phyloP scores from a whole-genome alignment of 2,797 vertebrate genomes.

The Hipposideros larvatus region DNA sequence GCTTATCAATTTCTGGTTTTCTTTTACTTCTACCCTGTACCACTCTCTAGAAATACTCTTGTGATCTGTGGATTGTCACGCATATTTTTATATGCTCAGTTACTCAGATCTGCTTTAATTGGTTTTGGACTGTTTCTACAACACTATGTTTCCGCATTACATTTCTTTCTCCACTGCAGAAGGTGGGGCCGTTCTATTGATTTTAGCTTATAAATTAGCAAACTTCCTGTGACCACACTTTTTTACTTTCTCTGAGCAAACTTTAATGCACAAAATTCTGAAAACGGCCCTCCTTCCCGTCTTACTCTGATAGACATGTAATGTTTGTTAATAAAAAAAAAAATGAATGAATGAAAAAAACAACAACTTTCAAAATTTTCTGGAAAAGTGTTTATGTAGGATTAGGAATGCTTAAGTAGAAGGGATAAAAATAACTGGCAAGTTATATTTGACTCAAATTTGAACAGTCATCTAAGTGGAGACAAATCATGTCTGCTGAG shows the following conservation, averaged over 20 bases:
- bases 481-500: not conserved
- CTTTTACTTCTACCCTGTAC: constrained; percentile 3
- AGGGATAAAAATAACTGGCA: constrained; percentile 29
- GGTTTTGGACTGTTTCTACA: constrained; percentile 28
- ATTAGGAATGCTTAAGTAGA: not conserved
- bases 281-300: not conserved
- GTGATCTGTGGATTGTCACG: not conserved
- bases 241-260: not conserved
- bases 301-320: not conserved
- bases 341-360: not conserved
- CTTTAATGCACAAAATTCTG: not conserved
- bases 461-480: not conserved
- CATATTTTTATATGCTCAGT: constrained; percentile 12
- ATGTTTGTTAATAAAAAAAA: not conserved
- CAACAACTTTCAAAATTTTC: not conserved
- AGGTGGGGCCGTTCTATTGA: constrained; percentile 12
- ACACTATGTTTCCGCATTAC: constrained; percentile 9
- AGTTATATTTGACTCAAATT: not conserved
- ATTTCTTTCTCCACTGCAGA: constrained; percentile 36
- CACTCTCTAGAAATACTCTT: constrained; percentile 31
- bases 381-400: constrained; percentile 4
- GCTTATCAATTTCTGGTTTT: constrained; percentile 5
- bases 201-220: constrained; percentile 50
- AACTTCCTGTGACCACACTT: not conserved
- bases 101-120: constrained; percentile 40